Conservation (phyloP, 2,888 invertebrate species). For the Pammene aurita region DNA sequence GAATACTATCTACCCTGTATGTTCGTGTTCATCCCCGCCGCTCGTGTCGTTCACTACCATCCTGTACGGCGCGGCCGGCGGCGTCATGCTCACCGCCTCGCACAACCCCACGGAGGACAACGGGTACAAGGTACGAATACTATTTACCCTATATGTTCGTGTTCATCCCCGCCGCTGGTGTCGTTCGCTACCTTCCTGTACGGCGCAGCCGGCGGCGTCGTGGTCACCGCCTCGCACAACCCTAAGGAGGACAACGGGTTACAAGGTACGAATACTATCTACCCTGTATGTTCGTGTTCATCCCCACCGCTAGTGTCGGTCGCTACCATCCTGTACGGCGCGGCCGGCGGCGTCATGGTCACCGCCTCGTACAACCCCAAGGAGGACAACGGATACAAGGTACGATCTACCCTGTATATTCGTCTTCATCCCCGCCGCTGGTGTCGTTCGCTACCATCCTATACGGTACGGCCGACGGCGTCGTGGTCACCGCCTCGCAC, state of each 20-base stretch:
- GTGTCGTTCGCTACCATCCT: conserved; percentile 93
- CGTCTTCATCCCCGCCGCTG: conserved; percentile 93
- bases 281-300: conserved; percentile 60
- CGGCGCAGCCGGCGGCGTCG: conserved; percentile 92
- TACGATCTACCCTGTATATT: conserved; percentile 58
- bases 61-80: conserved; percentile 89
- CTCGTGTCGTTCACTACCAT: conserved; percentile 94
- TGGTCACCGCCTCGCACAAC: conserved; percentile 98
- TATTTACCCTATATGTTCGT: conserved; percentile 58
- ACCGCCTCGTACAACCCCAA: conserved; percentile 98
- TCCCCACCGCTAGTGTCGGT: conserved; percentile 98
- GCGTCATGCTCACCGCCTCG: conserved; percentile 97
- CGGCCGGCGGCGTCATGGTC: conserved; percentile 95
- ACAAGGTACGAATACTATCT: conserved; percentile 88
- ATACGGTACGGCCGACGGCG: conserved; percentile 90
- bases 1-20: conserved; percentile 63
- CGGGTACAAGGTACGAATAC: conserved; percentile 94
- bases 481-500: conserved; percentile 98
- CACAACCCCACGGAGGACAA: conserved; percentile 98
- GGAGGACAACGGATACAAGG: conserved; percentile 98
- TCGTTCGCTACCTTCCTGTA: conserved; percentile 91
- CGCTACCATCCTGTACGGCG: conserved; percentile 87
- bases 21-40: conserved; percentile 89
- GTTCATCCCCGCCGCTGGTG: conserved; percentile 96
- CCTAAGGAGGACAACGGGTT: conserved; percentile 98